Base-by-base conservation (phyloP, 2,888 invertebrate species). In the Chaetogeoica ovagalla region DNA sequence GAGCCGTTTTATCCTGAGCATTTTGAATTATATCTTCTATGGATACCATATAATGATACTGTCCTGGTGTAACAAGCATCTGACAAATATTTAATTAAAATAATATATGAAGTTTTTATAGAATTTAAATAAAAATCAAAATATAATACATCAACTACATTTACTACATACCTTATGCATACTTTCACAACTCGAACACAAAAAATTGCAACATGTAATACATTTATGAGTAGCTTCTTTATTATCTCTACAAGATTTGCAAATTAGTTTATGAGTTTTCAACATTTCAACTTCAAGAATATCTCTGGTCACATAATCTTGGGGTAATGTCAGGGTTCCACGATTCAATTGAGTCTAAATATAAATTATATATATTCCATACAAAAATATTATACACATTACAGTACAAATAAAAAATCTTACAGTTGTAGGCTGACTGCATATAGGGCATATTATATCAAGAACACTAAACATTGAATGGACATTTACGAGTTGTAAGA, bases 211-310 rank as follows among this genome's bases (percentile, higher is more conserved):
- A 88, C 97, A 98, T 86, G 97, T 96, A 84, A 93, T 93, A 88
- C 97, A 98, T 82, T 96, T 91, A 17, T 97, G 96, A 73, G 96
- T 93, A 21, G 97, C 97, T 84, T 93, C 92, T 88, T 97, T 96
- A 88, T 95, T 95, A 84, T 96, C 94, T 86, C 96, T 97, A 89
- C 97, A 98, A 83, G 96, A 96, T 79, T 96, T 96, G 88, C 97
- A 97, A 2, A 89, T 85, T 60, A 90, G 88, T 83, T 93, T 92
- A 85, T 88, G 88, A 84, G 89, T 89, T 85, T 93, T 92, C 86
- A 93, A 91, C 76, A 93, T 91, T 57, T 93, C 92, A 85, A 94
- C 91, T 87, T 94, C 94, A 84, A 94, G 87, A 86, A 94, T 91
- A 87, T 94, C 94, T 81, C 94, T 93, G 83, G 93, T 90, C 84